Evolutionary conservation across 2,113 vertebrate species (phyloP).

Genomic region (Thinocorus orbignyianus): DNA sequence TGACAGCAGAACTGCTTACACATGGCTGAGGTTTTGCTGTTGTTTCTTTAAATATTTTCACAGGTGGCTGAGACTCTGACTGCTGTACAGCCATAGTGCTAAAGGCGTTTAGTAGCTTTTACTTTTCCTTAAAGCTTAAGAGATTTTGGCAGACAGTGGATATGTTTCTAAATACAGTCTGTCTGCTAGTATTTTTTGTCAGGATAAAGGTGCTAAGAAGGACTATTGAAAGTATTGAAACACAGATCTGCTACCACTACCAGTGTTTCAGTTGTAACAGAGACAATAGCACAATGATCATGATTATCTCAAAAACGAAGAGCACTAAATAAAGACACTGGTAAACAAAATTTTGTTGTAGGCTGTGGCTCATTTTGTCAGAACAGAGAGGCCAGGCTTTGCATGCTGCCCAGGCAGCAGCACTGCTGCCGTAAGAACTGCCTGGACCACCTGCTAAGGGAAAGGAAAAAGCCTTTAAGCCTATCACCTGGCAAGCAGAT

Average conservation of each 20-base stretch:
- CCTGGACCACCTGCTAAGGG: fast-evolving
- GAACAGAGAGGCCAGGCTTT: background rate
- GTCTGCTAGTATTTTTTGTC: background rate
- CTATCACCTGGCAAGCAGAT: background rate
- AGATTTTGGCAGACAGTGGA: background rate
- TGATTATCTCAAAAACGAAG: background rate
- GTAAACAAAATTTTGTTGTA: background rate
- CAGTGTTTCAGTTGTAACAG: background rate
- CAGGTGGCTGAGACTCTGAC: background rate
- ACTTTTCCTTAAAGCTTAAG: background rate
- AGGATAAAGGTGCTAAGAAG: background rate
- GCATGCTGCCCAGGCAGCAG: background rate
- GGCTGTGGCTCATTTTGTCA: background rate
- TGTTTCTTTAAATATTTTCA: background rate
- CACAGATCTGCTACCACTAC: background rate
- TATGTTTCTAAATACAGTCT: background rate
- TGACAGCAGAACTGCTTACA: background rate
- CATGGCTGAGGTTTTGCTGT: background rate
- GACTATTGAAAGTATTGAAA: background rate
- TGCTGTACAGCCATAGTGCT: background rate
- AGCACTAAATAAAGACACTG: background rate
- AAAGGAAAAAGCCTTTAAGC: background rate
- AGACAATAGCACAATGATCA: background rate
- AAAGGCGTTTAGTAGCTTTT: background rate
- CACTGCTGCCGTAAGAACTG: background rate